Percentiles rank a stretch among this genome's conserved stretches.
These are phyloP conservation scores for Danaus plexippus DNA, from an alignment of 1,140 invertebrate species.

Conservation along the genomic window DNA sequence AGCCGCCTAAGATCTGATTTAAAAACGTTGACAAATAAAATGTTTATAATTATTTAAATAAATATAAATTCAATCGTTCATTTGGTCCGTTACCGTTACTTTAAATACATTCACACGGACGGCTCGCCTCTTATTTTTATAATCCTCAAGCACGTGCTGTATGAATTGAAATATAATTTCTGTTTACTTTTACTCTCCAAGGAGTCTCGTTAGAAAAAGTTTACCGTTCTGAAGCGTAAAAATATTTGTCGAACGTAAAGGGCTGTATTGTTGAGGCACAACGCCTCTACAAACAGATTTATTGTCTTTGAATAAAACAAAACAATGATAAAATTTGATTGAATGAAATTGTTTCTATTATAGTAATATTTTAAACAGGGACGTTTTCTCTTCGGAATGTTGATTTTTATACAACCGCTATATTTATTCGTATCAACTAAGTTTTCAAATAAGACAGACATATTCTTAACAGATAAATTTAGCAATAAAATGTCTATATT, in stretches of 20 bases:
- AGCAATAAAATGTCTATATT: too few relatives aligned
- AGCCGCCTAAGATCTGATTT: not conserved
- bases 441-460: too few relatives aligned
- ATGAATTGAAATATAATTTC: conserved; percentile 61
- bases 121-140: conserved; percentile 21
- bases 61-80: too few relatives aligned
- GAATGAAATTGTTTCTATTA: too few relatives aligned
- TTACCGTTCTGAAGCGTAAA: conserved; percentile 47
- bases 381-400: too few relatives aligned
- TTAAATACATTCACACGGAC: conserved; percentile 8
- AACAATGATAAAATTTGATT: too few relatives aligned
- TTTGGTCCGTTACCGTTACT: too few relatives aligned
- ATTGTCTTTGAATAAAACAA: too few relatives aligned
- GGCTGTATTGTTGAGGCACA: conserved; percentile 23
- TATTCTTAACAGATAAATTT: too few relatives aligned
- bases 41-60: not conserved
- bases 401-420: too few relatives aligned
- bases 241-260: conserved; percentile 54
- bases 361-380: too few relatives aligned
- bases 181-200: conserved; percentile 61
- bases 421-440: too few relatives aligned
- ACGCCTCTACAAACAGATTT: not conserved
- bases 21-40: not conserved
- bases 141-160: conserved; percentile 43
- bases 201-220: conserved; percentile 45